Evolutionary conservation across 2,113 vertebrate species (phyloP), one percentile per base, ranked within the genome.

Genomic region (Rhynchopsitta pachyrhyncha): DNA sequence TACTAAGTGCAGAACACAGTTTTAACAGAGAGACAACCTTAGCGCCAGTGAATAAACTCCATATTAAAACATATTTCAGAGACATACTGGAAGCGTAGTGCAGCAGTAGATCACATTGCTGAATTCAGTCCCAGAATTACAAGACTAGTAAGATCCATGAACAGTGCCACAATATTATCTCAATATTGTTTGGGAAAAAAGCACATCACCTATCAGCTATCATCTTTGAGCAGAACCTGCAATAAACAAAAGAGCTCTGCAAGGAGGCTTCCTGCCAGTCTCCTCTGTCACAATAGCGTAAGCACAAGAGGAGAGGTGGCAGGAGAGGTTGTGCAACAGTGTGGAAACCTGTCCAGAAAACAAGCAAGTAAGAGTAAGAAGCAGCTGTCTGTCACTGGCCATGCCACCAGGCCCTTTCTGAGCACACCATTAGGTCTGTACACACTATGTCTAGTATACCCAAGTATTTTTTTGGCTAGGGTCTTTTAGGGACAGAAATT

Each of bases 341-440:
- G 28, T 68, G 33, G 28, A 86, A 82, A 55, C 33, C 20, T n/a
- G 9, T 31, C 6, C 20, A 27, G 35, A 69, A 88, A 73, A 77
- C 14, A 35, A 55, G 25, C 25, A 24, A 33, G 12, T 67, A 66
- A 37, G 31, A 55, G 12, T 17, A 68, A 88, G 27, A 17, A 69
- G 39, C 29, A 78, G 17, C 57, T 88, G 55, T 55, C 68, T 73
- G 59, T 60, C 44, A 50, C 44, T 16, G 29, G 8, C 53, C 0
- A 0, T 35, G 19, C 44, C 64, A 87, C 47, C 24, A 66, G 18
- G 11, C 55, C 14, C 46, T 77, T 70, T 62, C 74, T 42, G 29
- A 91, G 13, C 29, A 33, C 0, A 0, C 13, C 7, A 0, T 67
- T n/a, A 49, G 27, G 24, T 13, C 27, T 66, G 2, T 16, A 10